These are phyloP conservation scores for Cyphomyrus discorhynchus DNA, from an alignment of 2,113 vertebrate genomes.

Conservation along the genomic window DNA sequence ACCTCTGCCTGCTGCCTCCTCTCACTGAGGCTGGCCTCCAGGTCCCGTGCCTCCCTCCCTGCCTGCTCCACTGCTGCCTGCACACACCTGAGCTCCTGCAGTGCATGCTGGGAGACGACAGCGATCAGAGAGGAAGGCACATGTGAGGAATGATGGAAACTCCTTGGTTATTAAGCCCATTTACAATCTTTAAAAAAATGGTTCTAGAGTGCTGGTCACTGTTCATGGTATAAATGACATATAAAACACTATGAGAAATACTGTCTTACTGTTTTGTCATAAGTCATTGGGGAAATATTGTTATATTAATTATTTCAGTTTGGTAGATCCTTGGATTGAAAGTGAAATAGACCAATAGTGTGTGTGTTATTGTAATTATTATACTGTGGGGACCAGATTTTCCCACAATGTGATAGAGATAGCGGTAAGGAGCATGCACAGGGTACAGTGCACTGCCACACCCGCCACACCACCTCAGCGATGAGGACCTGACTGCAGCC, in stretches of 20 bases:
- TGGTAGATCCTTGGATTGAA: neutral
- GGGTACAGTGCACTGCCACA: too few relatives aligned
- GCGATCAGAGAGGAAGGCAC: neutral
- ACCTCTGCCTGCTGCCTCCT: neutral
- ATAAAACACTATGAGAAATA: neutral
- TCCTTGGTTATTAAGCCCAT: neutral
- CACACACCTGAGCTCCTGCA: constrained; percentile 6
- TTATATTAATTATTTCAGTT: neutral
- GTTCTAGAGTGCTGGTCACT: neutral
- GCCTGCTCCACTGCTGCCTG: neutral
- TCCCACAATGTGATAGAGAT: neutral
- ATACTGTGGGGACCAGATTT: too few relatives aligned
- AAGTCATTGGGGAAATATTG: neutral
- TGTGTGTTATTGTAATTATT: neutral
- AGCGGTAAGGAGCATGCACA: too few relatives aligned
- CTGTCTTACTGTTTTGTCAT: neutral
- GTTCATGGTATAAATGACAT: neutral
- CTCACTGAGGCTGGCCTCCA: constrained; percentile 8
- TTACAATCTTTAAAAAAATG: neutral
- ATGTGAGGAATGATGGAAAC: neutral
- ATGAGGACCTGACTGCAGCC: too few relatives aligned
- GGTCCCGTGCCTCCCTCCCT: neutral
- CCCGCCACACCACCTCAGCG: too few relatives aligned
- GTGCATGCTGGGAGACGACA: constrained; percentile 8
- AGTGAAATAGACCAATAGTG: neutral